These are phyloP conservation scores for Nasonovia ribisnigri DNA, from an alignment of 2,888 invertebrate species.

Conservation along the genomic window DNA sequence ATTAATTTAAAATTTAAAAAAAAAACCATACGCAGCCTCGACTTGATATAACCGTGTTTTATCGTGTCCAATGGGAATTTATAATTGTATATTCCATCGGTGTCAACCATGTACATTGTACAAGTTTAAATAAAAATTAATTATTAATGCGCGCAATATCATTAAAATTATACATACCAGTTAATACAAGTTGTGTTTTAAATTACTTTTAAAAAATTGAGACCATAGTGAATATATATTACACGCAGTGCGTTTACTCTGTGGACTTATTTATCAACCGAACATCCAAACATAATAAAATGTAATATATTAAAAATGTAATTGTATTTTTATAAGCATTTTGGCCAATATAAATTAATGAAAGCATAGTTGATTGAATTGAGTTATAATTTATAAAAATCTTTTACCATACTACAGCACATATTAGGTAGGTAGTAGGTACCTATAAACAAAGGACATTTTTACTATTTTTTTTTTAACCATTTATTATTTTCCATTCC, in stretches of 20 bases:
- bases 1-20: constrained; percentile 13
- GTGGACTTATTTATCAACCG: background rate
- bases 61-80: constrained; percentile 23
- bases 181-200: constrained; percentile 4
- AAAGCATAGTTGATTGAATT: background rate
- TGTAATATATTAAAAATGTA: background rate
- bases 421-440: no score
- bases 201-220: constrained; percentile 16
- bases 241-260: background rate
- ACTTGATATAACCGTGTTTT: background rate
- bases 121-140: constrained; percentile 31
- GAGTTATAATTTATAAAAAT: background rate
- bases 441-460: background rate
- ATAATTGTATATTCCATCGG: background rate
- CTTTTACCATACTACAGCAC: background rate
- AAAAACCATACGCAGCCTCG: no score
- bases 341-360: background rate
- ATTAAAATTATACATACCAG: background rate
- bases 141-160: constrained; percentile 29
- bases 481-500: background rate
- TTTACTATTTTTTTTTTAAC: background rate
- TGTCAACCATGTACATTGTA: background rate
- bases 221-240: background rate
- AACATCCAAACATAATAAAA: background rate
- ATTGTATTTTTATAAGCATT: background rate